These are phyloP conservation scores for Caenorhabditis drosophilae DNA, from an alignment of 2,888 invertebrate species.

Conservation along the genomic window DNA sequence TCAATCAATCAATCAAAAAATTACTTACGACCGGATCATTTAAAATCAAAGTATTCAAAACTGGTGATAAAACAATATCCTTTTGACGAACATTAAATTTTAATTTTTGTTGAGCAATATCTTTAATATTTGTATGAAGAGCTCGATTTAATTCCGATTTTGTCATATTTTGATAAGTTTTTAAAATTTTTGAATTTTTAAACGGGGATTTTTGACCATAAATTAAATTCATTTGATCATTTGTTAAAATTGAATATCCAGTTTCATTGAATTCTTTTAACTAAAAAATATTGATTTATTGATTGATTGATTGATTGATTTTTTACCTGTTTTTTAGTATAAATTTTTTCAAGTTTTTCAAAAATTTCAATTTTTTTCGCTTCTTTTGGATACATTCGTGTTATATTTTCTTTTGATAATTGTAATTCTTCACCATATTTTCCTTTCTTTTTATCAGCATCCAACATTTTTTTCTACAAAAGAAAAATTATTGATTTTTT, in stretches of 20 bases:
- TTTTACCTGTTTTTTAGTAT: conserved; percentile 39
- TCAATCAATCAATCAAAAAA: background rate
- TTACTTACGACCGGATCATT: conserved; percentile 7
- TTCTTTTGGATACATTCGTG: conserved; percentile 33
- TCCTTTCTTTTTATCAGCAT: conserved; percentile 9
- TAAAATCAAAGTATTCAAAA: conserved; percentile 15
- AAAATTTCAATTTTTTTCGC: conserved; percentile 53
- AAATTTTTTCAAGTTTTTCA: conserved; percentile 49
- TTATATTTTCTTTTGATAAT: conserved; percentile 59
- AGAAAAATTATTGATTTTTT: too few relatives aligned
- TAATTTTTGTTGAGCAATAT: conserved; percentile 29
- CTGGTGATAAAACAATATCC: conserved; percentile 38
- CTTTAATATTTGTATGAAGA: conserved; percentile 29
- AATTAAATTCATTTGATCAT: conserved; percentile 49
- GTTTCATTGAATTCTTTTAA: conserved; percentile 52
- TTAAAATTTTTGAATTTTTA: conserved; percentile 34
- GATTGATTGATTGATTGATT: background rate
- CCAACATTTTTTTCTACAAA: too few relatives aligned
- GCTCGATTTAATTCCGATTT: conserved; percentile 7
- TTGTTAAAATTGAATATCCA: conserved; percentile 55
- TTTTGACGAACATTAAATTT: conserved; percentile 33
- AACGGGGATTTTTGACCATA: conserved; percentile 56
- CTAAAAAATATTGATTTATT: conserved; percentile 11
- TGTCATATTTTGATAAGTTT: conserved; percentile 15
- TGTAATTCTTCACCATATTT: conserved; percentile 47